phyloP scores from a whole-genome alignment of 2,113 vertebrate species.

The Narcine bancroftii region DNA sequence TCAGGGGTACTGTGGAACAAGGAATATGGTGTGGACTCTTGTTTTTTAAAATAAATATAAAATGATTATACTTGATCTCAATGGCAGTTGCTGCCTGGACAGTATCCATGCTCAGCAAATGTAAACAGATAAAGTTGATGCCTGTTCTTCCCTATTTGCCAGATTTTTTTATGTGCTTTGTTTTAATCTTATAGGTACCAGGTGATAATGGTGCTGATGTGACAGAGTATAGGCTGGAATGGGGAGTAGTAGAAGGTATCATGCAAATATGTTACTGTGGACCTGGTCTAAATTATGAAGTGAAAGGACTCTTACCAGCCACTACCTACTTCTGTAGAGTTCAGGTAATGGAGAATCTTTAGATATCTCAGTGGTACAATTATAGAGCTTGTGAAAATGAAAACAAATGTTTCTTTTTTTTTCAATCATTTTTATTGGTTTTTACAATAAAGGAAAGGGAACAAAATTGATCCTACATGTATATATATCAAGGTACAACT shows the following conservation, averaged over 20 bases:
- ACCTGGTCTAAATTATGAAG: constrained; percentile 68
- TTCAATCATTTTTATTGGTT: too few species aligned
- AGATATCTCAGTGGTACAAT: neutral
- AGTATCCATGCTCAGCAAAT: neutral
- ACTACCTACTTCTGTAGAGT: constrained; percentile 85
- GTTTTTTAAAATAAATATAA: neutral
- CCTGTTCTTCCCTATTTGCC: neutral
- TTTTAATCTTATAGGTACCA: constrained; percentile 60
- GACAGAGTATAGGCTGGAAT: constrained; percentile 82
- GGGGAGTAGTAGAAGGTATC: constrained; percentile 84
- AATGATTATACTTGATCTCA: neutral
- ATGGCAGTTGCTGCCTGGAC: neutral
- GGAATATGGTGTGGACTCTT: too few species aligned
- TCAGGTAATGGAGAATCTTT: constrained; percentile 62
- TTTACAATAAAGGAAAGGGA: too few species aligned
- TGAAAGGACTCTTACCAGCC: constrained; percentile 85
- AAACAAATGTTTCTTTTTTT: neutral
- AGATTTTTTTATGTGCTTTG: neutral
- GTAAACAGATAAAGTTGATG: neutral
- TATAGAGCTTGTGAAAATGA: neutral
- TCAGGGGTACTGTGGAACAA: neutral
- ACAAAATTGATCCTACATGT: too few species aligned
- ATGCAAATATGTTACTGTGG: constrained; percentile 86
- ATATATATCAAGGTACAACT: too few species aligned
- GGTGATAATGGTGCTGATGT: constrained; percentile 75